Percentiles rank a stretch among this genome's conserved stretches.
These are phyloP conservation scores for Halesus radiatus DNA, from an alignment of 1,140 invertebrate genomes.

Conservation along the genomic window DNA sequence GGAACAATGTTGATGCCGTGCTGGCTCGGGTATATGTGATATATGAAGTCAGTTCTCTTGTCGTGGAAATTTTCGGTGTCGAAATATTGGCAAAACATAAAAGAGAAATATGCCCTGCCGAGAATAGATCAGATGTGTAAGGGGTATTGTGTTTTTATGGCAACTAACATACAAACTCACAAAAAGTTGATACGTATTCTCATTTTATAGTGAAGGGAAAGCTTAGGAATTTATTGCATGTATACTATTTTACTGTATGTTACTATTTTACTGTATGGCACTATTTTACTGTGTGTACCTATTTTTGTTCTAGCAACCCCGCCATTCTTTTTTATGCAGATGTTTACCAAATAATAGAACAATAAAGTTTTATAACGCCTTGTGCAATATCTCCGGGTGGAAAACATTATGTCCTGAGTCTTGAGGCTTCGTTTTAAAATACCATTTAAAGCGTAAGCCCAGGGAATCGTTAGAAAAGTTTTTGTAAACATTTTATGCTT, in stretches of 20 bases:
- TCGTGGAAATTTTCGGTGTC: background rate
- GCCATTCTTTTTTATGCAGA: background rate
- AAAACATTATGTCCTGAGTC: background rate
- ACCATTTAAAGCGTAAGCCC: background rate
- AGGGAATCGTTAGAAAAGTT: background rate
- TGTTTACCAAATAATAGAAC: background rate
- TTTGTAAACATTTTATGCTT: no score
- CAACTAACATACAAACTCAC: background rate
- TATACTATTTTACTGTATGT: no score
- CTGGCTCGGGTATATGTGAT: background rate
- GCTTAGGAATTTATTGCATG: background rate
- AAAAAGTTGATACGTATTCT: background rate
- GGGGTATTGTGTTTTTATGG: conserved; percentile 17
- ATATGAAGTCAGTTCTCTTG: conserved; percentile 13
- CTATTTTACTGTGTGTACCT: no score
- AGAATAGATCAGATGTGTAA: background rate
- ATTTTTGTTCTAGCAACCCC: no score
- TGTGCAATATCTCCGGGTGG: background rate
- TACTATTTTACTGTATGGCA: no score
- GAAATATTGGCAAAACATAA: conserved; percentile 26
- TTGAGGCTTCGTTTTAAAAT: background rate
- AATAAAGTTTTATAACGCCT: conserved; percentile 23
- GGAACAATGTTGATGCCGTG: conserved; percentile 17
- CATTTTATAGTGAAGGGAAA: background rate
- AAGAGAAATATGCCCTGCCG: conserved; percentile 13